These are phyloP conservation scores for Huso huso DNA, from an alignment of 2,797 vertebrate species.

Conservation along the genomic window DNA sequence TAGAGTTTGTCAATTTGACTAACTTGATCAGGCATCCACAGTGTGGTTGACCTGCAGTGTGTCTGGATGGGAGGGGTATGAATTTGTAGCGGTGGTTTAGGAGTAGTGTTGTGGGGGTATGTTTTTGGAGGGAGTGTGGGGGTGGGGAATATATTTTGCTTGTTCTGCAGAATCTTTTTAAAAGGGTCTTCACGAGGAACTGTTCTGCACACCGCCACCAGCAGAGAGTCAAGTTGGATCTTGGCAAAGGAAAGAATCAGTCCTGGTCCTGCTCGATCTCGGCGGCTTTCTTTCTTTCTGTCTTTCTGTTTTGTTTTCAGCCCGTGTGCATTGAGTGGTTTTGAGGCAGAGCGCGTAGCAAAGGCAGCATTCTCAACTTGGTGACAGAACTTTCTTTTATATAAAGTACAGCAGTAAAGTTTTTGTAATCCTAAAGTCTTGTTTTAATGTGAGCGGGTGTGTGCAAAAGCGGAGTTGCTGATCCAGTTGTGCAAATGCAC, in stretches of 20 bases:
- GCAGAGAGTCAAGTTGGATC: not conserved
- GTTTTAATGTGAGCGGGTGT: slow-evolving; percentile 33
- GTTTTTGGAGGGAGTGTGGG: slow-evolving; percentile 18
- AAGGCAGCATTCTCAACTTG: not conserved
- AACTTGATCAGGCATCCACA: slow-evolving; percentile 32
- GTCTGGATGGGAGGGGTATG: not conserved
- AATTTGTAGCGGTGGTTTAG: too few relatives aligned
- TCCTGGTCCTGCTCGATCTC: slow-evolving; percentile 40
- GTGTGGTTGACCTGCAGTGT: slow-evolving; percentile 4
- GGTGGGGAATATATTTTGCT: slow-evolving; percentile 12
- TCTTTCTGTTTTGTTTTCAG: slow-evolving; percentile 31
- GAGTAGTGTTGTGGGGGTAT: slow-evolving; percentile 34
- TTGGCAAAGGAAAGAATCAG: slow-evolving; percentile 44
- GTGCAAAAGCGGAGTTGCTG: slow-evolving; percentile 21
- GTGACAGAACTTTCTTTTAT: slow-evolving; percentile 7
- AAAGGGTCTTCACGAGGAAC: too few relatives aligned
- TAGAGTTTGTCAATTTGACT: slow-evolving; percentile 35
- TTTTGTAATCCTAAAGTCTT: not conserved
- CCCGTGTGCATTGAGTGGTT: slow-evolving; percentile 30
- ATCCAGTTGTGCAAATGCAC: slow-evolving; percentile 13
- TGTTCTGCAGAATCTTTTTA: slow-evolving; percentile 4
- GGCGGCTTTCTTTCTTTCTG: slow-evolving; percentile 43
- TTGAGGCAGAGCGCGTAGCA: slow-evolving; percentile 8
- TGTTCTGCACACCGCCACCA: not conserved
- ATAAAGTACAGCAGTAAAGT: slow-evolving; percentile 23